phyloP scores from a whole-genome alignment of 1,140 invertebrate genomes.

The Caerostris extrusa region DNA sequence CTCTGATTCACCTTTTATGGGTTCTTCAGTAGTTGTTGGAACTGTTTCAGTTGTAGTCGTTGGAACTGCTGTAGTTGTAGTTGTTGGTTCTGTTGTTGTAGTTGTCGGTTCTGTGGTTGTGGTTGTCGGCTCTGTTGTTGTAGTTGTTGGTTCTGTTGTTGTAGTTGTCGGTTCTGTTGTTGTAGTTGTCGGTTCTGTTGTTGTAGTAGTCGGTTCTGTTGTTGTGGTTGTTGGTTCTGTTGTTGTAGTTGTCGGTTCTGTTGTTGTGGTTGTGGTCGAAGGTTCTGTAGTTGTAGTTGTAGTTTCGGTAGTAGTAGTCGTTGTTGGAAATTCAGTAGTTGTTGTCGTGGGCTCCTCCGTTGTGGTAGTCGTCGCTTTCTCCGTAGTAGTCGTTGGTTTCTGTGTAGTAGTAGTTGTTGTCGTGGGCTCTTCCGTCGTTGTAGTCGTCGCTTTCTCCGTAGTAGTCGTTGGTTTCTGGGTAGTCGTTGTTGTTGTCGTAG shows the following conservation, averaged over 20 bases:
- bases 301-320: slow-evolving; percentile 14
- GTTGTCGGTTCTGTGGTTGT: slow-evolving; percentile 33
- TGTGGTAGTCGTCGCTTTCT: not conserved
- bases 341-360: not conserved
- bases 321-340: slow-evolving; percentile 19
- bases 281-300: slow-evolving; percentile 5
- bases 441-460: not conserved
- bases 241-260: not conserved
- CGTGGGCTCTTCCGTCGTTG: not conserved
- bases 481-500: not conserved
- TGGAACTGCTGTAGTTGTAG: not conserved
- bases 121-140: not conserved
- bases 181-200: slow-evolving; percentile 29
- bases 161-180: slow-evolving; percentile 19
- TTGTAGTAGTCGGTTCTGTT: slow-evolving; percentile 10
- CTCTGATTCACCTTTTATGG: not conserved
- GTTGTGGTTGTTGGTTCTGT: slow-evolving; percentile 4
- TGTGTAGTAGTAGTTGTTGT: not conserved
- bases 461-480: slow-evolving; percentile 2
- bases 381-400: not conserved
- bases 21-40: not conserved
- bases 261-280: not conserved
- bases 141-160: slow-evolving; percentile 7
- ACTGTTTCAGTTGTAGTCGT: not conserved
- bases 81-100: slow-evolving; percentile 30